A percentile compares a stretch with the other conserved stretches of the same genome.
Conservation (phyloP, 2,888 invertebrate species). For the Zygogramma bicolorata region DNA sequence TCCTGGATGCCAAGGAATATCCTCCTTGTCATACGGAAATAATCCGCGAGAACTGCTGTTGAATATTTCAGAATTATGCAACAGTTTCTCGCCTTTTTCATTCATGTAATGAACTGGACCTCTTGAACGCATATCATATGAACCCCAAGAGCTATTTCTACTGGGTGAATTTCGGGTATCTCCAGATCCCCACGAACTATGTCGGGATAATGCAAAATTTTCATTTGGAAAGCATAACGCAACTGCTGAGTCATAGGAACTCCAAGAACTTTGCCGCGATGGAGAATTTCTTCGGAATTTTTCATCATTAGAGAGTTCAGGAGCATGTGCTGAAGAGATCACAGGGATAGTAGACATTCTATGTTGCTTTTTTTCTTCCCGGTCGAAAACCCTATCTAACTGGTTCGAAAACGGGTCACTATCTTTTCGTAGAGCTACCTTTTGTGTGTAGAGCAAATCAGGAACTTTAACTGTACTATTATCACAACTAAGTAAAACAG, state of each 20-base stretch:
- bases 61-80: constrained; percentile 50
- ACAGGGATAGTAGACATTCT: constrained; percentile 61
- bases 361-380: constrained; percentile 71
- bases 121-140: constrained; percentile 74
- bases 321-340: constrained; percentile 59
- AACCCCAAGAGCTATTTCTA: constrained; percentile 79
- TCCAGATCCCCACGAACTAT: constrained; percentile 87
- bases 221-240: constrained; percentile 71
- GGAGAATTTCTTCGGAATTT: constrained; percentile 68
- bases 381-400: constrained; percentile 78
- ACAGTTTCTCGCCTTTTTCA: constrained; percentile 59
- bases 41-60: constrained; percentile 66
- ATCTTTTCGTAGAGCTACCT: constrained; percentile 61
- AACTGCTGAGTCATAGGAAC: constrained; percentile 82
- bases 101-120: constrained; percentile 59
- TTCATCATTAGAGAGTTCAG: constrained; percentile 52
- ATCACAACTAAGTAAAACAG: constrained; percentile 57
- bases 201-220: constrained; percentile 77
- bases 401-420: constrained; percentile 79
- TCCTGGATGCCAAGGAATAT: constrained; percentile 76
- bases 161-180: constrained; percentile 76
- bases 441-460: constrained; percentile 42
- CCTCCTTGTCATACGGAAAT: constrained; percentile 72
- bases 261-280: constrained; percentile 82
- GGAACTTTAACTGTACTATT: constrained; percentile 60